A percentile compares a stretch with the other conserved stretches of the same genome.
Evolutionary conservation across 2,113 vertebrate genomes (phyloP).

Genomic region (Lagopus leucura): DNA sequence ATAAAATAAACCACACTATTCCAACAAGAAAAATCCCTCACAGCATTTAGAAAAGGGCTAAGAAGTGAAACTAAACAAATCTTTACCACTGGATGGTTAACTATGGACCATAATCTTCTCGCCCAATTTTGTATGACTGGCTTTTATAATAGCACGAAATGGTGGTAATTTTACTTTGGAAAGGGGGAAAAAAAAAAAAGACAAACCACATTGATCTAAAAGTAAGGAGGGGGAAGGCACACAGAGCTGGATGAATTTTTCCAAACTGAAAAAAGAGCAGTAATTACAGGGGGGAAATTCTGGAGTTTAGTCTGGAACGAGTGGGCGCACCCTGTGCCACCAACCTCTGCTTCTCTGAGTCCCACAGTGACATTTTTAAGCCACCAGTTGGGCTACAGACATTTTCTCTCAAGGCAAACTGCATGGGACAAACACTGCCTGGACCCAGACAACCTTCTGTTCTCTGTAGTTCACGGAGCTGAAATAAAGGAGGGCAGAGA

Average conservation of each 20-base stretch:
- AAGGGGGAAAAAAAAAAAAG: not conserved
- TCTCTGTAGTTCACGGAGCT: not conserved
- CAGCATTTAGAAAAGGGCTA: not conserved
- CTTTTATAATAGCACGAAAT: slow-evolving; percentile 14
- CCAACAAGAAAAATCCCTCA: not conserved
- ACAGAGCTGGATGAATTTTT: not conserved
- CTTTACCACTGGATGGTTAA: not conserved
- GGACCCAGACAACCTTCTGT: not conserved
- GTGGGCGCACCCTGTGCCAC: not conserved
- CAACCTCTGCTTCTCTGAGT: accelerated
- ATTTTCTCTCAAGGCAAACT: not conserved
- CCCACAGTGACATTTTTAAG: accelerated
- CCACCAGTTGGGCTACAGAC: not conserved
- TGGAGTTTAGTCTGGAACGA: not conserved
- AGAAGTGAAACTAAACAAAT: not conserved
- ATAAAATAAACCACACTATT: not conserved
- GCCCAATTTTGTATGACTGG: not conserved
- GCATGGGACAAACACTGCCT: not conserved
- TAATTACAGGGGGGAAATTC: slow-evolving; percentile 58
- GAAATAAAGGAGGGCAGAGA: not conserved
- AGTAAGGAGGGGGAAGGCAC: slow-evolving; percentile 3
- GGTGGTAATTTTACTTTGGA: slow-evolving; percentile 35
- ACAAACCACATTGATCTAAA: not conserved
- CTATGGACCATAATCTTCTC: not conserved
- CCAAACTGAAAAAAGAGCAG: slow-evolving; percentile 56